These are phyloP conservation scores for Manis pentadactyla DNA, from an alignment of 2,797 vertebrate genomes.

Conservation along the genomic window DNA sequence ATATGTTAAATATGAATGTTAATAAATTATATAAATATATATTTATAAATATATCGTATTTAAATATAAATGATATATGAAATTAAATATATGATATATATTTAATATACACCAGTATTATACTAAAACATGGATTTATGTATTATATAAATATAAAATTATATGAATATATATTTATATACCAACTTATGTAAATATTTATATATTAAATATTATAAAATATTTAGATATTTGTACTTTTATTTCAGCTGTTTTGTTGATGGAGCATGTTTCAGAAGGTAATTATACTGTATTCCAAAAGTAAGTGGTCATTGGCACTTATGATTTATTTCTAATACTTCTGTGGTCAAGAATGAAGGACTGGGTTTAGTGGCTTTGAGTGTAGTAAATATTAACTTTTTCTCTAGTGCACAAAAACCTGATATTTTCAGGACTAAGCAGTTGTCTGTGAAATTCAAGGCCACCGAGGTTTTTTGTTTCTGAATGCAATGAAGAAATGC, in stretches of 20 bases:
- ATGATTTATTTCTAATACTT: neutral
- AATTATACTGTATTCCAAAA: neutral
- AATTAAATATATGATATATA: too few relatives aligned
- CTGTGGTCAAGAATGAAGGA: neutral
- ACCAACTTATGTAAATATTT: neutral
- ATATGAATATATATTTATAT: too few relatives aligned
- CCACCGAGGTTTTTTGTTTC: neutral
- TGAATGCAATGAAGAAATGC: neutral
- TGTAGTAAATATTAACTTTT: neutral
- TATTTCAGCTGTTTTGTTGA: conserved; percentile 2
- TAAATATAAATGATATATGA: too few relatives aligned
- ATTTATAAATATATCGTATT: neutral
- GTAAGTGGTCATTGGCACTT: neutral
- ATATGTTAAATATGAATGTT: too few relatives aligned
- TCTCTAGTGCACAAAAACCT: neutral
- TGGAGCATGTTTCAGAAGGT: neutral
- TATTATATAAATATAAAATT: neutral
- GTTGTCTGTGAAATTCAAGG: neutral
- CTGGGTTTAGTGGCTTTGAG: neutral
- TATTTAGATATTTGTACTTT: neutral
- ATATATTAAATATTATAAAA: neutral
- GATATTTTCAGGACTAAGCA: neutral
- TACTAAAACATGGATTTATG: neutral
- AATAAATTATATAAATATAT: neutral
- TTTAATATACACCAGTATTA: too few relatives aligned